phyloP scores from a whole-genome alignment of 2,888 invertebrate genomes.

The Capitulum mitella region DNA sequence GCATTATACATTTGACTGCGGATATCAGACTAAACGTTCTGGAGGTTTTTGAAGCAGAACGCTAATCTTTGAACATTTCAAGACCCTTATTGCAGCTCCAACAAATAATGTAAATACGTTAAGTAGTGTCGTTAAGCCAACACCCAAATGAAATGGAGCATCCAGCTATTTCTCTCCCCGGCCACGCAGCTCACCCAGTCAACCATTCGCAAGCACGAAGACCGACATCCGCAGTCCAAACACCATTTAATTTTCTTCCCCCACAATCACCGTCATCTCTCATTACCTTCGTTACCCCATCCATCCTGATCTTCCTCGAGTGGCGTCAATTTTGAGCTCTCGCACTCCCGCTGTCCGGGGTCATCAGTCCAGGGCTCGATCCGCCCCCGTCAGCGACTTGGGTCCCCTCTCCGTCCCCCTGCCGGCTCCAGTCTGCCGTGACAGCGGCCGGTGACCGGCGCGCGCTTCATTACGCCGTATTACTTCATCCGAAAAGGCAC shows the following conservation, averaged over 20 bases:
- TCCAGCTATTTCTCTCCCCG: not conserved
- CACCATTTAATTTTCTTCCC: not conserved
- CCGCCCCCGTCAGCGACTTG: conserved; percentile 20
- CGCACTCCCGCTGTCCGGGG: not conserved
- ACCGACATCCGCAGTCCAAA: not conserved
- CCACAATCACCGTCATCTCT: conserved; percentile 24
- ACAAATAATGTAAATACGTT: too few relatives aligned
- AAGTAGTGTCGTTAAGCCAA: too few relatives aligned
- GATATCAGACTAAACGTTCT: too few relatives aligned
- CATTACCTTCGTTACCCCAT: conserved; percentile 12
- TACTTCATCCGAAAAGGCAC: not conserved
- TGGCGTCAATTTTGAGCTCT: conserved; percentile 14
- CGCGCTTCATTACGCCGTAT: not conserved
- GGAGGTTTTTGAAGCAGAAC: too few relatives aligned
- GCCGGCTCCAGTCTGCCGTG: not conserved
- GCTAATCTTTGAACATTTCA: too few relatives aligned
- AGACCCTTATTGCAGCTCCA: too few relatives aligned
- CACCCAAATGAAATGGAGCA: too few relatives aligned
- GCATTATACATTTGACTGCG: too few relatives aligned
- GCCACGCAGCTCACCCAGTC: not conserved
- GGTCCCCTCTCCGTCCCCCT: conserved; percentile 24
- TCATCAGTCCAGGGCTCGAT: not conserved
- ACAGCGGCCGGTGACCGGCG: not conserved
- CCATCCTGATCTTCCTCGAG: not conserved
- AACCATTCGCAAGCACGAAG: not conserved